Conservation (phyloP, 2,888 invertebrate species). For the Scaeva pyrastri region DNA sequence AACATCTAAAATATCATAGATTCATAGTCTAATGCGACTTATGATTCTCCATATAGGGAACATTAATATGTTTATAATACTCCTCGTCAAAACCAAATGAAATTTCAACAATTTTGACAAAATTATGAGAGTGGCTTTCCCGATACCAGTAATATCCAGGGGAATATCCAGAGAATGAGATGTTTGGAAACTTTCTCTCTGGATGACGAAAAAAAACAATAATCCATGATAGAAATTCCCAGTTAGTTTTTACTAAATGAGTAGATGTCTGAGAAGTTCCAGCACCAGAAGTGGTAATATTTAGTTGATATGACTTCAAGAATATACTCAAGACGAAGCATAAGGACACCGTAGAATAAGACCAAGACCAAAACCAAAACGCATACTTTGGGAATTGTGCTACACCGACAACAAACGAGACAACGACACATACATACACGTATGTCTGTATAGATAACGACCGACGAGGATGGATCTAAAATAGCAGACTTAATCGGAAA, state of each 20-base stretch:
- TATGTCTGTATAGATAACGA: no score
- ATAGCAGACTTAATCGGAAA: conserved; percentile 74
- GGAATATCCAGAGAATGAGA: background rate
- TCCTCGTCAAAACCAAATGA: no score
- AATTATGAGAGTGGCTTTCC: no score
- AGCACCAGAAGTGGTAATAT: background rate
- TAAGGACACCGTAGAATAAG: conserved; percentile 7
- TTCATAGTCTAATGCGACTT: no score
- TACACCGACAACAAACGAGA: conserved; percentile 22
- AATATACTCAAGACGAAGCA: conserved; percentile 35
- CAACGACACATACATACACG: background rate
- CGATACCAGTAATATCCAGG: no score
- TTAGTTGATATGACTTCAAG: background rate
- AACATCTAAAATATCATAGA: no score
- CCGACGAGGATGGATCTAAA: conserved; percentile 55
- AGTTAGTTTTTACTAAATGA: background rate
- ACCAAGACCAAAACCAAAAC: background rate
- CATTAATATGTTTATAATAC: no score
- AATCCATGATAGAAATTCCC: conserved; percentile 3
- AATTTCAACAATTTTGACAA: no score
- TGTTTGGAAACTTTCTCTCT: background rate
- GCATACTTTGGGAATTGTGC: conserved; percentile 29
- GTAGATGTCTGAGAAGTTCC: conserved; percentile 16
- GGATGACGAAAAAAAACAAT: conserved; percentile 24
- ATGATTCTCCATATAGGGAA: no score